Conservation (phyloP, 2,797 vertebrate genomes). For the Rhodeus uyekii region DNA sequence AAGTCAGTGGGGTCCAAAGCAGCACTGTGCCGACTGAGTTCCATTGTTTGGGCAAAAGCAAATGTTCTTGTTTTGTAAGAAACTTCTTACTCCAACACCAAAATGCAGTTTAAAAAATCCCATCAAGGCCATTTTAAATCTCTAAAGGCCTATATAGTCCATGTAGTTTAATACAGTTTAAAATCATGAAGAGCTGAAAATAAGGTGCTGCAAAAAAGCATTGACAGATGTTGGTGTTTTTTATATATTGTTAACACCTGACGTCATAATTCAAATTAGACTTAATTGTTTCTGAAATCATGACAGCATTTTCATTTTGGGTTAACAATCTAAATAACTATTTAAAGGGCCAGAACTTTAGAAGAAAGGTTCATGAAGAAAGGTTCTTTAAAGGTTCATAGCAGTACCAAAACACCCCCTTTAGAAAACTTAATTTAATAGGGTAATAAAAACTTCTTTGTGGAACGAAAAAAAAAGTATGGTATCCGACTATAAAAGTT, state of each 20-base stretch:
- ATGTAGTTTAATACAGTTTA: not conserved
- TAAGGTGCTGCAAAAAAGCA: not conserved
- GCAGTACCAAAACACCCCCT: not conserved
- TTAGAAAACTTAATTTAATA: not conserved
- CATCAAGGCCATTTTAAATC: not conserved
- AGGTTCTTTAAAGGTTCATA: not conserved
- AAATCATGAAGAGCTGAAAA: not conserved
- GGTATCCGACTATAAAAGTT: too few species aligned
- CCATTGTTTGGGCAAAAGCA: not conserved
- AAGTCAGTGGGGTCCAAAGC: not conserved
- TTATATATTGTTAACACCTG: not conserved
- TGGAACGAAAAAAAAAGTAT: too few species aligned
- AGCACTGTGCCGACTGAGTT: not conserved
- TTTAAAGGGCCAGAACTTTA: not conserved
- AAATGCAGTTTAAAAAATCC: not conserved
- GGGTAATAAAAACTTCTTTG: not conserved
- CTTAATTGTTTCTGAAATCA: not conserved
- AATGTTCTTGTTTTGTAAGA: not conserved
- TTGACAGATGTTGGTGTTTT: not conserved
- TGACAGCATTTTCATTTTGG: not conserved
- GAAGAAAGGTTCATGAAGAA: not conserved
- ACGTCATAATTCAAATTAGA: not conserved
- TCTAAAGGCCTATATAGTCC: not conserved
- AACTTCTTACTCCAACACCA: not conserved
- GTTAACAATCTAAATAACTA: not conserved